A percentile compares a stretch with the other conserved stretches of the same genome.
phyloP scores from a whole-genome alignment of 2,888 invertebrate species.

The Apodemia mormo region DNA sequence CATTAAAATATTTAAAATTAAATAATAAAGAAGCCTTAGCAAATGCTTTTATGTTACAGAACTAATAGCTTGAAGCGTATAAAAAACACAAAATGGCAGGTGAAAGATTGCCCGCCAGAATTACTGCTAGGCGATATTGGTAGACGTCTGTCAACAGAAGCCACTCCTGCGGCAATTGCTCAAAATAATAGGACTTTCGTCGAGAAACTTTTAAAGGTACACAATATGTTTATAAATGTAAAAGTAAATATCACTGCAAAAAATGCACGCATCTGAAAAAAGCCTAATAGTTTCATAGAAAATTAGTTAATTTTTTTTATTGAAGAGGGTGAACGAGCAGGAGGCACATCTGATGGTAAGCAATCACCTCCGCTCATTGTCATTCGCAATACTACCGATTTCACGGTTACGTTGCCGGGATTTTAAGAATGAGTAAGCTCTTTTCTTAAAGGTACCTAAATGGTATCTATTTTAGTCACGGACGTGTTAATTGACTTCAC shows the following conservation, averaged over 20 bases:
- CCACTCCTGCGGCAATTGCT: conserved; percentile 94
- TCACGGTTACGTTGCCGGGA: too few species aligned
- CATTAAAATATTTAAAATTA: conserved; percentile 22
- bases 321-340: too few species aligned
- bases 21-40: conserved; percentile 23
- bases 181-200: conserved; percentile 99
- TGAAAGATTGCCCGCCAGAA: conserved; percentile 82
- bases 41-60: conserved; percentile 53
- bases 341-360: too few species aligned
- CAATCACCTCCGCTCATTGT: too few species aligned
- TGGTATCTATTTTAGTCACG: too few species aligned
- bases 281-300: too few species aligned
- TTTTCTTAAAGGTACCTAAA: too few species aligned
- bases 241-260: neutral
- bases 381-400: too few species aligned
- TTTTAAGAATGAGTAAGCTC: too few species aligned
- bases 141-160: conserved; percentile 83
- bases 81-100: conserved; percentile 84
- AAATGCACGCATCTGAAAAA: too few species aligned
- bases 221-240: neutral
- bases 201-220: conserved; percentile 96
- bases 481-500: too few species aligned
- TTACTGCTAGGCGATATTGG: conserved; percentile 70
- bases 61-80: conserved; percentile 83
- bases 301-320: too few species aligned